Percentiles rank a stretch among this genome's conserved stretches.
These are phyloP conservation scores for Gobio gobio DNA, from an alignment of 2,113 vertebrate species.

Conservation along the genomic window DNA sequence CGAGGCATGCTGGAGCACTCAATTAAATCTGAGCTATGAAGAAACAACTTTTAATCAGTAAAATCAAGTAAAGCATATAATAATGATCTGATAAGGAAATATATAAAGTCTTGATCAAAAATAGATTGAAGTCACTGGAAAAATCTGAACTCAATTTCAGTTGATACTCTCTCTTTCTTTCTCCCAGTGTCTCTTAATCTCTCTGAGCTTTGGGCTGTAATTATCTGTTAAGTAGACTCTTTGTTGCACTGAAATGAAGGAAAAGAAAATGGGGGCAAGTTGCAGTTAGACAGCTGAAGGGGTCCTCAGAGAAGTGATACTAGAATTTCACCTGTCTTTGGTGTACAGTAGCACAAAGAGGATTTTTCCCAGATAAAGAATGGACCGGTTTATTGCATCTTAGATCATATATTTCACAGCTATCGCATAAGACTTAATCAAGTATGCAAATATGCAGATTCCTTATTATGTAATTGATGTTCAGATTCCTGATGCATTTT, in stretches of 20 bases:
- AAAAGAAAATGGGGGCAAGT: slow-evolving; percentile 14
- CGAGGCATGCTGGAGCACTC: too few relatives aligned
- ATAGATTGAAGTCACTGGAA: neutral
- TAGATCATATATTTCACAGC: neutral
- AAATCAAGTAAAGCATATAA: too few relatives aligned
- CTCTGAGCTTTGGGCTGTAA: slow-evolving; percentile 10
- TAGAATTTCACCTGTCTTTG: slow-evolving; percentile 22
- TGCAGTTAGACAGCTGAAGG: neutral
- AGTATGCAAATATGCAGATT: neutral
- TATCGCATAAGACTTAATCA: neutral
- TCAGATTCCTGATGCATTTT: neutral
- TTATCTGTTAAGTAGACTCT: slow-evolving; percentile 28
- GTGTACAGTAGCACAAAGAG: neutral
- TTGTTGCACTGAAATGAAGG: slow-evolving; percentile 30
- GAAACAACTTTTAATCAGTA: too few relatives aligned
- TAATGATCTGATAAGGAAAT: too few relatives aligned
- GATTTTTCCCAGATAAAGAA: neutral
- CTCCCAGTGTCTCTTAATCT: slow-evolving; percentile 10
- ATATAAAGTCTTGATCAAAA: too few relatives aligned
- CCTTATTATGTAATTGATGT: neutral
- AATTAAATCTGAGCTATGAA: too few relatives aligned
- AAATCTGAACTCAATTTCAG: slow-evolving; percentile 23
- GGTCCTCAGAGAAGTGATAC: slow-evolving; percentile 7
- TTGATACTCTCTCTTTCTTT: slow-evolving; percentile 26
- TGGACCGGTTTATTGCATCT: neutral